These are phyloP conservation scores for Alligator mississippiensis DNA, from an alignment of 2,113 vertebrate genomes.

Conservation along the genomic window DNA sequence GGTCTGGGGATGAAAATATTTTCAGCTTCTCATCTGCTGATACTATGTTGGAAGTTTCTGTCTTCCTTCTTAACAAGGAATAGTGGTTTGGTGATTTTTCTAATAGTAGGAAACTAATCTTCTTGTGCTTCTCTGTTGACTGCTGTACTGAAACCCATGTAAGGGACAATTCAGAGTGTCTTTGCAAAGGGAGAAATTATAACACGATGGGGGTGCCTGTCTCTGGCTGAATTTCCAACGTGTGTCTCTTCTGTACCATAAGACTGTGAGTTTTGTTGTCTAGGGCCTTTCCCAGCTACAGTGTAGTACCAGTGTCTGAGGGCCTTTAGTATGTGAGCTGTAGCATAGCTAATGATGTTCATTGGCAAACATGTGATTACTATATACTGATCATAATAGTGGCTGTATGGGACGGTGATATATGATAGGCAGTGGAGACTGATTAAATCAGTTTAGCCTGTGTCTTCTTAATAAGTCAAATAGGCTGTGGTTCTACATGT, in stretches of 20 bases:
- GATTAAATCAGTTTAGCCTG: neutral
- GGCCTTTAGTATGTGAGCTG: neutral
- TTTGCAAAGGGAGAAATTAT: neutral
- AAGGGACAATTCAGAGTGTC: neutral
- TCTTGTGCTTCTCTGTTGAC: neutral
- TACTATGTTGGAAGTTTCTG: neutral
- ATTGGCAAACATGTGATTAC: neutral
- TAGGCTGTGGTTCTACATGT: accelerated
- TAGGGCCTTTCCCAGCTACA: neutral
- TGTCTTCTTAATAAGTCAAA: neutral
- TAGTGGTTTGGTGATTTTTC: accelerated
- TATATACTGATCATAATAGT: neutral
- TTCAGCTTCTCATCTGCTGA: neutral
- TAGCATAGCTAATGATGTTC: neutral
- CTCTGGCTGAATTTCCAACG: neutral
- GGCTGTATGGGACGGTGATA: neutral
- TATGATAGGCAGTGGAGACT: neutral
- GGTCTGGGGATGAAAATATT: neutral
- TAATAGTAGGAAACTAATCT: neutral
- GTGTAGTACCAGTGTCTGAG: too few relatives aligned
- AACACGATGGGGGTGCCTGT: neutral
- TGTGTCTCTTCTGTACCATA: neutral
- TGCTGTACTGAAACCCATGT: neutral
- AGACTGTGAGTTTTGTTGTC: neutral
- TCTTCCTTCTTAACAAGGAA: neutral